Base-by-base conservation (phyloP, 2,113 vertebrate species). In the Oreocharis arfaki region DNA sequence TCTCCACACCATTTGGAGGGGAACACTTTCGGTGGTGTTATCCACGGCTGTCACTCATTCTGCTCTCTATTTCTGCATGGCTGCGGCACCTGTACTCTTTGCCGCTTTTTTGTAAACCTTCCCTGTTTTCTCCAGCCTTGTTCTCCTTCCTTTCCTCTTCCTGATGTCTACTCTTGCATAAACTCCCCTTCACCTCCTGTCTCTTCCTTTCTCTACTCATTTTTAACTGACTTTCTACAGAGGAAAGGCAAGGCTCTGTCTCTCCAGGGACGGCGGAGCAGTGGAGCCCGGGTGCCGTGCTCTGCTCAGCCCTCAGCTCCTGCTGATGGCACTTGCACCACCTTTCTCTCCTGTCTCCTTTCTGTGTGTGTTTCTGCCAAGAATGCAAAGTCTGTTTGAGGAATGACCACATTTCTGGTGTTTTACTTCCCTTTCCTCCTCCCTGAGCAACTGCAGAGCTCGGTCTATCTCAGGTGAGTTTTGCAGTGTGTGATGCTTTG, bases 211-310 rank as follows among this genome's bases (percentile, higher is more conserved):
- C n/a, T 79, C 30, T 33, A 8, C 52, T 67, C 9, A 5, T 42
- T 86, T 75, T 44, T 27, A 47, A 13, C 13, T 49, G 61, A 21
- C 52, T 89, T 71, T 47, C 21, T 6, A 7, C 2, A 14, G 33
- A 17, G 47, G 44, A 20, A 57, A 53, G 13, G 77, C 27, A 63
- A 60, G 20, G 42, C 16, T 41, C 12, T 77, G 56, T 61, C 22
- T 65, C 28, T 44, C 16, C 47, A 13, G 56, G 47, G 56, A 13
- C 5, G 18, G 52, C 60, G 65, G 75, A 60, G 32, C 68, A 23
- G 61, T 6, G 42, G n/a, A 57, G 30, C 53, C 37, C 10, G 0
- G 37, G 44, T 57, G n/a, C 49, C 0, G 0, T 35, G 28, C 37
- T 41, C 42, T 77, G 59, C 46, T 65, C 70, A 53, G 37, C 50